Percentiles rank a stretch among this genome's conserved stretches.
Conservation (phyloP, 2,113 vertebrate genomes). For the Capra hircus region DNA sequence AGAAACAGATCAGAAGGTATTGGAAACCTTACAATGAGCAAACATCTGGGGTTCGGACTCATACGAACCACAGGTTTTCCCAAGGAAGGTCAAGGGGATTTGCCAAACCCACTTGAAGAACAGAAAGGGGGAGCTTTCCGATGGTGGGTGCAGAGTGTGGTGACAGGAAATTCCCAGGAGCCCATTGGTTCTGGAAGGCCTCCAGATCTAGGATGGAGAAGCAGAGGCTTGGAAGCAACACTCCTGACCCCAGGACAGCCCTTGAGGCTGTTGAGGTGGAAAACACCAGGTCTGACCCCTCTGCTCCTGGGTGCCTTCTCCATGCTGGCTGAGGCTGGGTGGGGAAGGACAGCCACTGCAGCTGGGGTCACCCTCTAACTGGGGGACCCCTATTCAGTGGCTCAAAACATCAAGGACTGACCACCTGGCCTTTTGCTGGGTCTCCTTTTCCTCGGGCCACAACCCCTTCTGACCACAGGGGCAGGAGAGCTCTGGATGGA, state of each 20-base stretch:
- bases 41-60: rapidly evolving
- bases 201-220: neutral
- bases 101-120: neutral
- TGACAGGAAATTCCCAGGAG: rapidly evolving
- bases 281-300: neutral
- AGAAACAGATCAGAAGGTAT: neutral
- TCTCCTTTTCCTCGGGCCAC: neutral
- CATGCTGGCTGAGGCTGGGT: neutral
- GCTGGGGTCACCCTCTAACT: rapidly evolving
- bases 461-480: neutral
- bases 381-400: neutral
- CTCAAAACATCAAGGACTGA: rapidly evolving
- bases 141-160: rapidly evolving
- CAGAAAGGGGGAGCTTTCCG: neutral
- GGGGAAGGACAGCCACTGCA: neutral
- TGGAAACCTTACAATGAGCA: neutral
- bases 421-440: rapidly evolving
- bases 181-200: rapidly evolving
- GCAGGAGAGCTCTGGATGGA: rapidly evolving
- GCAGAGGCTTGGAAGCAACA: neutral
- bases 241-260: neutral
- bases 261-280: rapidly evolving
- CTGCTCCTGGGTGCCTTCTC: neutral
- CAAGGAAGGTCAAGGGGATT: neutral
- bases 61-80: neutral